These are phyloP conservation scores for Eremophila alpestris DNA, from an alignment of 2,797 vertebrate genomes.

Conservation along the genomic window DNA sequence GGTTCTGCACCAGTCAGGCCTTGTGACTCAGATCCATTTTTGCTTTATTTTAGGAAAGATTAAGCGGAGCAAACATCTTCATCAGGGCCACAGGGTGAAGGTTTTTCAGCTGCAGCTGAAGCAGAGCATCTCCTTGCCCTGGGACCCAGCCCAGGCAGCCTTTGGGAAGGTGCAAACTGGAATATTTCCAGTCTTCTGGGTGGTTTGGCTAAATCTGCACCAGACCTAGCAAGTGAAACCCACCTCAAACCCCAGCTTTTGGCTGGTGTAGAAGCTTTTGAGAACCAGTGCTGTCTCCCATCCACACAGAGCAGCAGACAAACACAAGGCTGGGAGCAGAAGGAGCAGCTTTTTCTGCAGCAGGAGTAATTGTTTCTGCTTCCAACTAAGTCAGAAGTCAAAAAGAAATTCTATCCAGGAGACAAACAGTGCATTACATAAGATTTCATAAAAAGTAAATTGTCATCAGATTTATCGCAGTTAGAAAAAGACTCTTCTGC, in stretches of 20 bases:
- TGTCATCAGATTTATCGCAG: neutral
- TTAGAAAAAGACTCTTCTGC: neutral
- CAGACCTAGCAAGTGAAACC: neutral
- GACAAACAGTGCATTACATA: conserved; percentile 19
- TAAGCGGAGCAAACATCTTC: neutral
- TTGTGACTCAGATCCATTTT: neutral
- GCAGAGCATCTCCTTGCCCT: neutral
- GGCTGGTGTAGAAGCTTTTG: neutral
- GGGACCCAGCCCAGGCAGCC: neutral
- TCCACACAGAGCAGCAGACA: neutral
- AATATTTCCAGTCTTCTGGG: neutral
- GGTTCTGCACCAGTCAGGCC: neutral
- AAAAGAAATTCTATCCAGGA: neutral
- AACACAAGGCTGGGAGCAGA: neutral
- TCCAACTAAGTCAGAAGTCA: neutral
- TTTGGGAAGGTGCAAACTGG: neutral
- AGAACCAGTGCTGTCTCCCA: neutral
- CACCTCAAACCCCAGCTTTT: neutral
- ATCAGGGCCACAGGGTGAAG: neutral
- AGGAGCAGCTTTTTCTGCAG: neutral
- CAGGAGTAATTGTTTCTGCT: neutral
- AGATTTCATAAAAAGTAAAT: conserved; percentile 3
- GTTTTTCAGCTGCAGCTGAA: neutral
- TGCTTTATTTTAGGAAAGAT: neutral
- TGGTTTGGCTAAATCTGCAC: neutral